A percentile compares a stretch with the other conserved stretches of the same genome.
These are phyloP conservation scores for Riparia riparia DNA, from an alignment of 2,113 vertebrate species.

Conservation along the genomic window DNA sequence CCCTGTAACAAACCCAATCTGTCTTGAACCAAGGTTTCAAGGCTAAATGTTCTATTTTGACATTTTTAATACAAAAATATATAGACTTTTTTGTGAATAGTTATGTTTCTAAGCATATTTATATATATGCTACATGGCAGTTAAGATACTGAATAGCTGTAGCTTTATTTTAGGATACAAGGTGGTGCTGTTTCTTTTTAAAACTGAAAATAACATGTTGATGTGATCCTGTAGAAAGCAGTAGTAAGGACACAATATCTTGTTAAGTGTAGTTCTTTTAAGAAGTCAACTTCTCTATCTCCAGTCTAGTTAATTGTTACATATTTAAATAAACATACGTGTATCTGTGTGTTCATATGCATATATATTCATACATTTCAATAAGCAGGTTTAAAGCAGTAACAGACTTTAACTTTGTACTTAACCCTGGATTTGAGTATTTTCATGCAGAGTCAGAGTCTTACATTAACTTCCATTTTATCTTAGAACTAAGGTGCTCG, in stretches of 20 bases:
- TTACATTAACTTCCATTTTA: neutral
- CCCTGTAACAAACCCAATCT: neutral
- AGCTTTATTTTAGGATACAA: conserved; percentile 73
- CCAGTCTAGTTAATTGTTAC: conserved; percentile 13
- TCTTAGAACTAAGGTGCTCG: neutral
- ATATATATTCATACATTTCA: neutral
- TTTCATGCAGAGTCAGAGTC: neutral
- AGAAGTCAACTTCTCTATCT: neutral
- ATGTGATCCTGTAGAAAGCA: neutral
- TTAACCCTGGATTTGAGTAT: conserved; percentile 6
- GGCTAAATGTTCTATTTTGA: neutral
- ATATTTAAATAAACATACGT: neutral
- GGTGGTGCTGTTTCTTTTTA: conserved; percentile 79
- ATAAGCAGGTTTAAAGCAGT: neutral
- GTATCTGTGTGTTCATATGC: neutral
- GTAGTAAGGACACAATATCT: neutral
- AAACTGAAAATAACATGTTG: conserved; percentile 43
- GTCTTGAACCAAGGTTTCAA: neutral
- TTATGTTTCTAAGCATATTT: neutral
- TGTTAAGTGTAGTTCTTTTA: neutral
- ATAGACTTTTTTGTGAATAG: neutral
- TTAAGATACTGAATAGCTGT: conserved; percentile 39
- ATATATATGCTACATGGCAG: neutral
- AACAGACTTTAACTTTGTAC: neutral
- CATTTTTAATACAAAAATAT: neutral